Evolutionary conservation across 2,888 invertebrate genomes (phyloP).

Genomic region (Parapristionchus giblindavisi): DNA sequence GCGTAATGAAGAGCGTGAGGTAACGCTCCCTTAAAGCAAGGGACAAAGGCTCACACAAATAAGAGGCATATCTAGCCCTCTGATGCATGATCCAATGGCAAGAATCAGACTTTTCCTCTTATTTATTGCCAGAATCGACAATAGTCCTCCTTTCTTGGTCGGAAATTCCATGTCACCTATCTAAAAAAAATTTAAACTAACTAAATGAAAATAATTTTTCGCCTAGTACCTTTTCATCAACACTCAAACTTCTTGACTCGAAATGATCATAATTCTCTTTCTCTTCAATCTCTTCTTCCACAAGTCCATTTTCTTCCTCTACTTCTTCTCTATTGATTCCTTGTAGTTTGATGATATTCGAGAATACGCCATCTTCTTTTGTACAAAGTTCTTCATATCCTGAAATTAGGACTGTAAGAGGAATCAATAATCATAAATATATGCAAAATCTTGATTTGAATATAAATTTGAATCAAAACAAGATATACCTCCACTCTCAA

Average conservation of each 20-base stretch:
- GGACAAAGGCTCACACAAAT: not conserved
- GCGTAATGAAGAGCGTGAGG: too few relatives aligned
- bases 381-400: conserved; percentile 14
- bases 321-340: conserved; percentile 1
- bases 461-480: too few relatives aligned
- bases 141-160: not conserved
- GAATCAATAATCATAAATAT: not conserved
- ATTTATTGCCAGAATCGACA: conserved; percentile 6
- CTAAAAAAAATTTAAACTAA: too few relatives aligned
- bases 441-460: not conserved
- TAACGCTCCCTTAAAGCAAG: too few relatives aligned
- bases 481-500: conserved; percentile 25
- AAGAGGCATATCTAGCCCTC: conserved; percentile 11
- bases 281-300: not conserved
- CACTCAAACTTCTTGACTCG: not conserved
- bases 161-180: too few relatives aligned
- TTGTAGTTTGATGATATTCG: conserved; percentile 12
- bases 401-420: not conserved
- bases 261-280: not conserved
- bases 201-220: not conserved
- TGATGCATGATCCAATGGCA: not conserved
- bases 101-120: not conserved
- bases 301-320: not conserved
- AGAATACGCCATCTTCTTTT: conserved; percentile 22
- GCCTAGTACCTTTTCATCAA: not conserved